Conservation (phyloP, 2,113 vertebrate genomes). For the Phainopepla nitens region DNA sequence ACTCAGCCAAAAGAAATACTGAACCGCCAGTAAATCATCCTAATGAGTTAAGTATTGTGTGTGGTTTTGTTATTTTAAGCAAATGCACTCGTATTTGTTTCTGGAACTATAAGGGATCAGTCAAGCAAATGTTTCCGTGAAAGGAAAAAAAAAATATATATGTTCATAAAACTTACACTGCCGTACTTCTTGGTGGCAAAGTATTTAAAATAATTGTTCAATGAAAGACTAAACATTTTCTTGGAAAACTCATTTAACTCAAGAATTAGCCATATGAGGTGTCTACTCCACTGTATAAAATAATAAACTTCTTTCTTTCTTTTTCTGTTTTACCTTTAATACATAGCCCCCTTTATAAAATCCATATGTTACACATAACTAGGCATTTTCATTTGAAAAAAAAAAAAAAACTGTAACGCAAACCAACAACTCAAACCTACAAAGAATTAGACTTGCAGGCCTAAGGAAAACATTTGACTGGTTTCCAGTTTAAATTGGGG, state of each 20-base stretch:
- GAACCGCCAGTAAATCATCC: background rate
- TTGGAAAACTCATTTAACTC: background rate
- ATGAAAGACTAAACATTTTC: conserved; percentile 34
- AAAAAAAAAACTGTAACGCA: background rate
- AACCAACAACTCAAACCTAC: background rate
- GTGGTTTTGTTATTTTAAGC: conserved; percentile 48
- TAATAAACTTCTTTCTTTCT: background rate
- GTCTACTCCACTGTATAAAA: background rate
- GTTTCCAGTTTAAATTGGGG: background rate
- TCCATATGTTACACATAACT: background rate
- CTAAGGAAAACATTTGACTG: background rate
- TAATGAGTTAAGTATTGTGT: conserved; percentile 31
- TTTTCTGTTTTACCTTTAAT: conserved; percentile 10
- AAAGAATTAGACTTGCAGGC: background rate
- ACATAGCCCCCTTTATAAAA: background rate
- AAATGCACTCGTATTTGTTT: conserved; percentile 36
- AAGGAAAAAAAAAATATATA: background rate
- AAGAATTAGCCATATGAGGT: background rate
- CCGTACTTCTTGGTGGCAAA: background rate
- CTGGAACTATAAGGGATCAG: background rate
- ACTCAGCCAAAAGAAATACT: conserved; percentile 36
- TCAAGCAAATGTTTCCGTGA: conserved; percentile 14
- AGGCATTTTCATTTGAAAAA: background rate
- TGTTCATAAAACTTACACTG: background rate
- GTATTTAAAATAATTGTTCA: conserved; percentile 51